These are phyloP conservation scores for Oreohelix idahoensis DNA, from an alignment of 1,140 invertebrate genomes.

Conservation along the genomic window DNA sequence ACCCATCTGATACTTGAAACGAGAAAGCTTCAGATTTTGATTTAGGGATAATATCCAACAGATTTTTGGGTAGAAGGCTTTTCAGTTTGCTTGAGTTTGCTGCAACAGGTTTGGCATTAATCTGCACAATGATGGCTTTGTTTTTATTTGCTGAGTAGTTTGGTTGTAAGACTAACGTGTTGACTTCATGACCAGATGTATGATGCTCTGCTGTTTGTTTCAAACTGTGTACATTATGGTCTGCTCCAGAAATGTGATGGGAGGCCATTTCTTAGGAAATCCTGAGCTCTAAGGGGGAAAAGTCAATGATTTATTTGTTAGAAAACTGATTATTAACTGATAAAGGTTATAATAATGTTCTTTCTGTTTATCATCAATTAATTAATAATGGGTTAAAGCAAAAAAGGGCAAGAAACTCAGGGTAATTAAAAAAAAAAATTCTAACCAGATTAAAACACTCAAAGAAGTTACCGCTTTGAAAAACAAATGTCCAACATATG, in stretches of 20 bases:
- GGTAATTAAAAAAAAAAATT: no score
- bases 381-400: no score
- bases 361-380: no score
- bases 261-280: background rate
- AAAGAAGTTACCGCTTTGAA: no score
- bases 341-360: no score
- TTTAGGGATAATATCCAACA: background rate
- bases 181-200: background rate
- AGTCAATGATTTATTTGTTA: no score
- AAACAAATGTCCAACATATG: no score
- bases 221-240: background rate
- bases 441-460: no score
- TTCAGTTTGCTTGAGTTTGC: conserved; percentile 20
- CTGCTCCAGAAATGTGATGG: background rate
- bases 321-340: no score
- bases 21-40: background rate
- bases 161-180: background rate
- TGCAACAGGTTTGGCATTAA: background rate
- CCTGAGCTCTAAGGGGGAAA: no score
- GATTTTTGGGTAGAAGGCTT: conserved; percentile 9
- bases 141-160: background rate
- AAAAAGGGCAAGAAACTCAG: no score
- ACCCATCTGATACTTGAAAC: background rate
- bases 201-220: background rate
- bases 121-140: background rate